A percentile compares a stretch with the other conserved stretches of the same genome.
Conservation (phyloP, 2,113 vertebrate species). For the Dinomys branickii region DNA sequence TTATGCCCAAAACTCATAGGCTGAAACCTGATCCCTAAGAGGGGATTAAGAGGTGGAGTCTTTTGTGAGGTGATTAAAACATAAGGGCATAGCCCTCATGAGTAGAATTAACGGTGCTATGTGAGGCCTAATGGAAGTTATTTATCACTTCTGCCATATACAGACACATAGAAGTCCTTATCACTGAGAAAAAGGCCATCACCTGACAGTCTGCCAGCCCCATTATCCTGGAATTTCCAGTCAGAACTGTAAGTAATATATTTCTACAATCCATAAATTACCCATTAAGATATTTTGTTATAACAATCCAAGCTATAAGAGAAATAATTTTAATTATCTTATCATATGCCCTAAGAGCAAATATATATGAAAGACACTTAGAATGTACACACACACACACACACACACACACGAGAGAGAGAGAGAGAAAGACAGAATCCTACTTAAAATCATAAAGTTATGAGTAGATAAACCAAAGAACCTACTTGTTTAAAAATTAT, state of each 20-base stretch:
- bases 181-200: not conserved
- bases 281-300: not conserved
- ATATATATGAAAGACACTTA: not conserved
- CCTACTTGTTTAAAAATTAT: not conserved
- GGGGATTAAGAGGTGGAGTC: not conserved
- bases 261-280: not conserved
- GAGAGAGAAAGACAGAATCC: not conserved
- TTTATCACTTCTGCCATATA: not conserved
- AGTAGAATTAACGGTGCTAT: not conserved
- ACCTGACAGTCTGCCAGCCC: not conserved
- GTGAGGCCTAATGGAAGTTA: not conserved
- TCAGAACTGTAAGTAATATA: not conserved
- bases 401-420: not conserved
- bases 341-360: not conserved
- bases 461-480: not conserved
- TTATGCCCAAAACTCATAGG: not conserved
- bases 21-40: not conserved
- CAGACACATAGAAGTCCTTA: not conserved
- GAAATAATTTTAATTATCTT: slow-evolving; percentile 11
- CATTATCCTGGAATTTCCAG: not conserved
- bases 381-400: not conserved
- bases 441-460: slow-evolving; percentile 46
- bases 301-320: not conserved
- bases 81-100: not conserved
- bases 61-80: not conserved